These are phyloP conservation scores for Lycophotia porphyrea DNA, from an alignment of 2,888 invertebrate species.

Conservation along the genomic window DNA sequence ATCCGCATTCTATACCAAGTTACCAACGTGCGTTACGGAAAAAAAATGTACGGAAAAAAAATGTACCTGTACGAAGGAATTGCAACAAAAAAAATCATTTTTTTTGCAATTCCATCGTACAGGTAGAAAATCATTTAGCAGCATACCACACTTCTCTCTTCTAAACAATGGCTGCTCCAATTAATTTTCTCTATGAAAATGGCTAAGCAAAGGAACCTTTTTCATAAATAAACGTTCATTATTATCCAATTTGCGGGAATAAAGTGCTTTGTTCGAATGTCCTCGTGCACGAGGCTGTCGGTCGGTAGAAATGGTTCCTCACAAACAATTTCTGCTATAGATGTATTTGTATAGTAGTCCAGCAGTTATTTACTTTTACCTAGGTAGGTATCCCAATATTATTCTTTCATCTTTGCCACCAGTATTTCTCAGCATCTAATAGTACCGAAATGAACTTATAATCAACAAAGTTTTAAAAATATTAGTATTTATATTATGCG, in stretches of 20 bases:
- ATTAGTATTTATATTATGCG: not conserved
- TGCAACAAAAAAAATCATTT: too few species aligned
- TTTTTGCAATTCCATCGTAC: too few species aligned
- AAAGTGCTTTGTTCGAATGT: conserved; percentile 55
- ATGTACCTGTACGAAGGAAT: too few species aligned
- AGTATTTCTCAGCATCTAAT: not conserved
- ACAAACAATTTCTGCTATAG: conserved; percentile 10
- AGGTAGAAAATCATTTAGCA: not conserved
- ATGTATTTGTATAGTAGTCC: not conserved
- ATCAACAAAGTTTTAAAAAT: not conserved
- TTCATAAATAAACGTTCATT: conserved; percentile 48
- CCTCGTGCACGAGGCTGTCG: conserved; percentile 45
- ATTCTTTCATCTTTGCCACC: not conserved
- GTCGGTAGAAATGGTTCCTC: conserved; percentile 30
- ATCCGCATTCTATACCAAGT: too few species aligned
- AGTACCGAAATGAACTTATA: not conserved
- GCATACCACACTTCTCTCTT: not conserved
- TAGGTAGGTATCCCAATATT: not conserved
- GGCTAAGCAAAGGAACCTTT: conserved; percentile 29
- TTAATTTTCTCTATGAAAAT: conserved; percentile 37
- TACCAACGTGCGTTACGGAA: too few species aligned
- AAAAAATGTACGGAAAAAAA: too few species aligned
- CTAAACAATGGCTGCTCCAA: conserved; percentile 26
- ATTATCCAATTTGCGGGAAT: conserved; percentile 42
- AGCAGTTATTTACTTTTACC: too few species aligned